A percentile compares a stretch with the other conserved stretches of the same genome.
Evolutionary conservation across 2,888 invertebrate genomes (phyloP).

Genomic region (Agriopis aurantiaria): DNA sequence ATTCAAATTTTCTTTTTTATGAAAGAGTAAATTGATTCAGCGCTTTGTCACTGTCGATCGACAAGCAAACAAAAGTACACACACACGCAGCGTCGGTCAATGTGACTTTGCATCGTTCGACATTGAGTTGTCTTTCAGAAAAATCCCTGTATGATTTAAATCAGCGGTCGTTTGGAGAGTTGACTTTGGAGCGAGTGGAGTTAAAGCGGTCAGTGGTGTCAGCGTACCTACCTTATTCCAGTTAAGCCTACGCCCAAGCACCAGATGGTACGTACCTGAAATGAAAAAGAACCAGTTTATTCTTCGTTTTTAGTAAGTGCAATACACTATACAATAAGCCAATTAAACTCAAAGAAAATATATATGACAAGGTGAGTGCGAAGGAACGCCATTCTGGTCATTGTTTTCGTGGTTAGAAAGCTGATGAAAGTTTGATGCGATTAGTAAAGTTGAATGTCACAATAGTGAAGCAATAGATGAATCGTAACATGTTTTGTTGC

Average conservation of each 20-base stretch:
- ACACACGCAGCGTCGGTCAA: slow-evolving; percentile 38
- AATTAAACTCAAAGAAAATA: slow-evolving; percentile 23
- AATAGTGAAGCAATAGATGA: slow-evolving; percentile 51
- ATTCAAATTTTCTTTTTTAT: slow-evolving; percentile 26
- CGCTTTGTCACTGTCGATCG: slow-evolving; percentile 35
- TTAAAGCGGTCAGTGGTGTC: slow-evolving; percentile 50
- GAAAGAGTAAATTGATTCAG: slow-evolving; percentile 25
- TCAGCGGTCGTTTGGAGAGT: slow-evolving; percentile 46
- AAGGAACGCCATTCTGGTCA: background rate
- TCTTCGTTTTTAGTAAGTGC: slow-evolving; percentile 56
- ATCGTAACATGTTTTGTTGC: slow-evolving; percentile 61
- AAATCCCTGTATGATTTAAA: slow-evolving; percentile 51
- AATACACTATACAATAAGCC: slow-evolving; percentile 56
- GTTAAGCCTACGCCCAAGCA: slow-evolving; percentile 25
- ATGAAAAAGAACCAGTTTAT: slow-evolving; percentile 61
- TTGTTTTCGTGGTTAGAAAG: slow-evolving; percentile 14
- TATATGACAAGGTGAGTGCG: slow-evolving; percentile 2
- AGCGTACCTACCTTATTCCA: slow-evolving; percentile 61
- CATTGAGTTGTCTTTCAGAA: slow-evolving; percentile 49
- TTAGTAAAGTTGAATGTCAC: slow-evolving; percentile 14
- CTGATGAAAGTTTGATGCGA: slow-evolving; percentile 1
- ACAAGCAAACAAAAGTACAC: slow-evolving; percentile 38
- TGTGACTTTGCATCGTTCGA: slow-evolving; percentile 41
- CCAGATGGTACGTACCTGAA: slow-evolving; percentile 34
- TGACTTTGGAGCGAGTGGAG: slow-evolving; percentile 47